Base-by-base conservation (phyloP, 2,113 vertebrate genomes). In the Pachycephala philippinensis region DNA sequence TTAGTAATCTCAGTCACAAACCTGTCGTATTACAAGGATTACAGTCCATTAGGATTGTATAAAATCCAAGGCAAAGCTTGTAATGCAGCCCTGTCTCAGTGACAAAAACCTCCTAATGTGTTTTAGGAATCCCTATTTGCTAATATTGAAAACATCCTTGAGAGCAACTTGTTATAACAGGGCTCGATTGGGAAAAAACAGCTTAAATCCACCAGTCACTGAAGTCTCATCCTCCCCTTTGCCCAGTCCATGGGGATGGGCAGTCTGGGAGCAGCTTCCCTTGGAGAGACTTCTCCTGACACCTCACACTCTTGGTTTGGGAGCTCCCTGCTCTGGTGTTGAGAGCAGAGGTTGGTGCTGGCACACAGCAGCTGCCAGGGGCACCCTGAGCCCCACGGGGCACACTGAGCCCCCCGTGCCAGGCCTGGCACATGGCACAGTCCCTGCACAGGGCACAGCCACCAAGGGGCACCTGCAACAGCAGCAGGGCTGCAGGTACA, bases 341-440 rank as follows among this genome's bases (percentile, higher is more conserved):
- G 44, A 19, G 56, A 70, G n/a, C 15, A 57, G 30, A 27, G 18
- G 8, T 5, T 26, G 53, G 19, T 33, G 21, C 31, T 27, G 33
- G 53, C 10, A 24, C n/a, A 49, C 0, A 76, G 42, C 61, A 64
- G 59, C 63, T 2, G 1, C 12, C 49, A 2, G 0, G 4, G 50
- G 40, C 39, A 52, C 13, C 2, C 23, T 2, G 19, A 5, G n/a
- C 23, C 31, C 6, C 20, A n/a, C n/a, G 0, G 4, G 50, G 40
- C 39, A 52, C 13, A 2, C 23, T 2, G 19, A 5, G n/a, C 23
- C 31, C 6, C 20, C 37, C 1, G 0, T 24, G 39, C 40, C 24
- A 54, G 57, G 18, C 5, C 11, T 30, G 28, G 12, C 33, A 30
- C 2, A 4, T 7, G 19, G 15, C n/a, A 30, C 23, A 28, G 10